Percentiles rank a stretch among this genome's conserved stretches.
These are phyloP conservation scores for Manacus vitellinus DNA, from an alignment of 2,113 vertebrate genomes.

Conservation along the genomic window DNA sequence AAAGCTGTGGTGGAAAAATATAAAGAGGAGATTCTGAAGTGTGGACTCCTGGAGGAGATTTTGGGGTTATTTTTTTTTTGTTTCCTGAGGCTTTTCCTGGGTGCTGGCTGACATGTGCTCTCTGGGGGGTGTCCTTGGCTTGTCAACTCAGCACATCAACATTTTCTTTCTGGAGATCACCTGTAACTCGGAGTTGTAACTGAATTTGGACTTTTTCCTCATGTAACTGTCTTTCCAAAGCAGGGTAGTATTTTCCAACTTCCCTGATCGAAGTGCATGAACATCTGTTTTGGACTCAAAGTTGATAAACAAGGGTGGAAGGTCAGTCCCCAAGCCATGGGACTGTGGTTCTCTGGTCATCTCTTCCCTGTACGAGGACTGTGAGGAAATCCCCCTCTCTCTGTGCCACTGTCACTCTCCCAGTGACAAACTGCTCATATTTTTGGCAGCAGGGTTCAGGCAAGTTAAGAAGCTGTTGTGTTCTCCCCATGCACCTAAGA, in stretches of 20 bases:
- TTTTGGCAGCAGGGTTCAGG: background rate
- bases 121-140: background rate
- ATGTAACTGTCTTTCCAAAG: background rate
- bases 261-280: fast-evolving
- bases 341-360: fast-evolving
- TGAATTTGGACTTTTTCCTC: background rate
- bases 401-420: fast-evolving
- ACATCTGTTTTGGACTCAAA: background rate
- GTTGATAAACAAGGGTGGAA: background rate
- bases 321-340: background rate
- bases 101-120: background rate
- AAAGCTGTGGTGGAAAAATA: background rate
- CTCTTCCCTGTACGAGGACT: fast-evolving
- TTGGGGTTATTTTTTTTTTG: background rate
- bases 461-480: background rate
- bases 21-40: background rate
- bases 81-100: background rate
- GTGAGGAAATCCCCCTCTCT: fast-evolving
- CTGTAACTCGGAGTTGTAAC: background rate
- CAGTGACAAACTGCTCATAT: background rate
- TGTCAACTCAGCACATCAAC: fast-evolving
- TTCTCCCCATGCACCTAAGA: background rate
- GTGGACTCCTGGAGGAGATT: background rate
- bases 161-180: background rate
- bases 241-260: background rate